phyloP scores from a whole-genome alignment of 2,113 vertebrate genomes.

The Aspidoscelis tigris region DNA sequence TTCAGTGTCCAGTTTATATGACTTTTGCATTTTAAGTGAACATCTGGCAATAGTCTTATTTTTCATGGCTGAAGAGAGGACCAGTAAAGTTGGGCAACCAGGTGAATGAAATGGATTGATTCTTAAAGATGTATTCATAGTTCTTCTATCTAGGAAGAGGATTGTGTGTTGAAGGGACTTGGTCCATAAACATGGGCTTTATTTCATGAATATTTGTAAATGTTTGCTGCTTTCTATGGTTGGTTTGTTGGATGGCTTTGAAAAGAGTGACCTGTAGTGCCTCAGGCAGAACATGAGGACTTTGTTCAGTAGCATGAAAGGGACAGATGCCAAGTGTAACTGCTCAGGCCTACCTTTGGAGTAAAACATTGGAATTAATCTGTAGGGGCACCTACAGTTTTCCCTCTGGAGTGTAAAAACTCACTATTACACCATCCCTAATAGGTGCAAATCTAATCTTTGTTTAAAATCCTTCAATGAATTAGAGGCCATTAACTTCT shows the following conservation, averaged over 20 bases:
- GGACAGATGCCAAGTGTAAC: not conserved
- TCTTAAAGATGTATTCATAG: not conserved
- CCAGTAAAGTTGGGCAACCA: not conserved
- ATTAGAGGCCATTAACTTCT: not conserved
- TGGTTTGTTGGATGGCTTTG: too few relatives aligned
- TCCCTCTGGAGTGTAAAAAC: not conserved
- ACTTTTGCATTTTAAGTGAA: not conserved
- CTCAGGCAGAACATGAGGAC: too few relatives aligned
- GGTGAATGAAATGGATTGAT: not conserved
- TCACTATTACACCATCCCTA: not conserved
- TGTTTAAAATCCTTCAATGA: not conserved
- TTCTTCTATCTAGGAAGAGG: not conserved
- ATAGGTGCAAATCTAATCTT: not conserved
- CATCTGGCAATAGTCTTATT: slow-evolving; percentile 1
- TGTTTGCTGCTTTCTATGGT: too few relatives aligned
- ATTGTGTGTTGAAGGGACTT: not conserved
- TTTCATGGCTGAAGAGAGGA: not conserved
- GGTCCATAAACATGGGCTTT: not conserved
- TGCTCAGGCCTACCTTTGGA: not conserved
- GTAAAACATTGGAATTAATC: not conserved
- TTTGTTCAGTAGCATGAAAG: not conserved
- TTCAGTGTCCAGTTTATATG: slow-evolving; percentile 2
- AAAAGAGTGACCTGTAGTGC: not conserved
- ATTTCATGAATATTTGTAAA: not conserved
- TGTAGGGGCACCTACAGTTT: not conserved